phyloP scores from a whole-genome alignment of 2,113 vertebrate species.

The Apteryx owenii region DNA sequence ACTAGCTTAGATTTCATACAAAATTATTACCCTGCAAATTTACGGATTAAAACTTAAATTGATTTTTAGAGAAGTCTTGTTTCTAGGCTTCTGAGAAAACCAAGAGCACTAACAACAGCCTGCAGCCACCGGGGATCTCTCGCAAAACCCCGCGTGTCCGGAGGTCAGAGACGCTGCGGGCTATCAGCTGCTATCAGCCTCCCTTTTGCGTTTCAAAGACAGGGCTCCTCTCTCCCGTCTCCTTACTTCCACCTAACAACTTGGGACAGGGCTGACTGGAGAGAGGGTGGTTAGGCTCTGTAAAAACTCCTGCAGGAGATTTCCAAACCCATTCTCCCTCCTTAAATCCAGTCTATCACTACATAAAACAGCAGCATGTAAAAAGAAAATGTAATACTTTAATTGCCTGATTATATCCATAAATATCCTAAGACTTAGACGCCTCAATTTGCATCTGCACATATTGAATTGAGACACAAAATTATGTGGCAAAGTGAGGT shows the following conservation, averaged over 20 bases:
- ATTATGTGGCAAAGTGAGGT: not conserved
- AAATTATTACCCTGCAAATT: not conserved
- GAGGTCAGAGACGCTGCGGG: not conserved
- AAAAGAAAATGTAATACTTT: not conserved
- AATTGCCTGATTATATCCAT: no score
- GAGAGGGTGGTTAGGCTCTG: no score
- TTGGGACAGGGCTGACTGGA: no score
- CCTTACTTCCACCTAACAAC: no score
- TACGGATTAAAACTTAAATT: not conserved
- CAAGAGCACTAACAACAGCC: no score
- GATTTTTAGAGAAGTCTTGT: not conserved
- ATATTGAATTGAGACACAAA: not conserved
- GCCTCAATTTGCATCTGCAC: not conserved
- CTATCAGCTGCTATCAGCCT: not conserved
- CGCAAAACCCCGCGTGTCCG: not conserved
- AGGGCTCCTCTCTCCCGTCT: no score
- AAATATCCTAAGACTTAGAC: not conserved
- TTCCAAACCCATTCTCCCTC: not conserved
- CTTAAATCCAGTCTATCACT: not conserved
- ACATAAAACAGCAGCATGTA: not conserved
- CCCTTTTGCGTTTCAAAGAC: not conserved
- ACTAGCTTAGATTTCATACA: not conserved
- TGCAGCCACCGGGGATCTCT: not conserved
- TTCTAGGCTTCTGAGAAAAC: not conserved
- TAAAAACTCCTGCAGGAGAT: no score